Percentiles rank a stretch among this genome's conserved stretches.
These are phyloP conservation scores for Epinephelus fuscoguttatus DNA, from an alignment of 2,113 vertebrate genomes.

Conservation along the genomic window DNA sequence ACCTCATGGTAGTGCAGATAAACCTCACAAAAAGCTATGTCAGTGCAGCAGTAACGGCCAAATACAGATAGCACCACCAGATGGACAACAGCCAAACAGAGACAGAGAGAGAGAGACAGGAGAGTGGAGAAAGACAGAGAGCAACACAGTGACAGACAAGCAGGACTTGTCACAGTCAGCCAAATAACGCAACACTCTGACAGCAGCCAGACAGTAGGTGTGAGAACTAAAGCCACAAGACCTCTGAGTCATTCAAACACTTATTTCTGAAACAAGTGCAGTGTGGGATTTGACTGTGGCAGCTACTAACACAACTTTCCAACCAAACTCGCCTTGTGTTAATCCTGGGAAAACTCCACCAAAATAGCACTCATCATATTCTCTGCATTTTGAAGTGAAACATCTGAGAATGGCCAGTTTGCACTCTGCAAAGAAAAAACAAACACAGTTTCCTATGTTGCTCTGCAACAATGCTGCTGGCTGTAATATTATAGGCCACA, in stretches of 20 bases:
- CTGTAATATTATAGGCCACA: conserved; percentile 34
- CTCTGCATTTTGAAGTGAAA: neutral
- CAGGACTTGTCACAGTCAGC: conserved; percentile 22
- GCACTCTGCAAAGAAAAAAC: conserved; percentile 8
- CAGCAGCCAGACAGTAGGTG: conserved; percentile 31
- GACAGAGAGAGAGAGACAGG: neutral
- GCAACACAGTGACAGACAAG: neutral
- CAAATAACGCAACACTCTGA: neutral
- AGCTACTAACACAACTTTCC: neutral
- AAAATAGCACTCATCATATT: conserved; percentile 8
- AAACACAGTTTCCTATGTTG: conserved; percentile 8
- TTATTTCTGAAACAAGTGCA: conserved; percentile 21
- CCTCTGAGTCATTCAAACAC: conserved; percentile 23
- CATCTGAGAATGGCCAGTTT: neutral
- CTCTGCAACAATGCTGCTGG: conserved; percentile 9
- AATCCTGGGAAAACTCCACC: neutral
- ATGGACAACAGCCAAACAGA: neutral
- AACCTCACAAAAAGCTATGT: neutral
- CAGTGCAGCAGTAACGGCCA: neutral
- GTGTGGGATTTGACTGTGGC: conserved; percentile 2
- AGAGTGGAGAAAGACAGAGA: neutral
- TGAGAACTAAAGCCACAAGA: conserved; percentile 17
- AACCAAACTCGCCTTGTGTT: neutral
- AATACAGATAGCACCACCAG: conserved; percentile 12
- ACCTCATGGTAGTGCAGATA: conserved; percentile 24